Evolutionary conservation across 2,888 invertebrate species (phyloP), one percentile per base, ranked within the genome.

Genomic region (Thyatira batis): DNA sequence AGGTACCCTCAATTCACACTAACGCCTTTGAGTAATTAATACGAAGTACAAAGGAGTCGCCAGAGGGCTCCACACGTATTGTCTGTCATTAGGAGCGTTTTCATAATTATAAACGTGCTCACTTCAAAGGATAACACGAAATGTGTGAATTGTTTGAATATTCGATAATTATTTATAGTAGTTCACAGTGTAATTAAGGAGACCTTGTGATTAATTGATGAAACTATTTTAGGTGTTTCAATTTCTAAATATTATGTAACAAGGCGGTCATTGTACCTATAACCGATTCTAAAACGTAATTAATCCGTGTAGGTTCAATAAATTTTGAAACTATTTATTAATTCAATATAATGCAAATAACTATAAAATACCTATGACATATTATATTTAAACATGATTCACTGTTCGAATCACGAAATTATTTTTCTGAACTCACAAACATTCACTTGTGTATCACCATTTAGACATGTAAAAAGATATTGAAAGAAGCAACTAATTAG

Each of bases 1-100:
- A n/a, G 46, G 45, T 53, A 25, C 43, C 53, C 53, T 44, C n/a
- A 53, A 51, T 54, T 52, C 56, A 57, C 52, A 68, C 77, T 72
- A 73, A 65, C 67, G 67, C 72, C 73, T 76, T 75, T 70, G 67
- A 65, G 61, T 65, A 61, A 69, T 67, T 69, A 69, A 67, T 64
- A 76, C 78, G 79, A 79, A 78, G 78, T 64, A 76, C 78, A 80
- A 79, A 78, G 78, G 69, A 58, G 69, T 63, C 51, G 76, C 79
- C 73, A 51, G 58, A 68, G 76, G 80, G 71, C 48, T 43, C 54
- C 60, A 63, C 73, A 67, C 67, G 68, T 66, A 61, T 69, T 67
- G 61, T 63, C 62, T 71, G 67, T 71, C 71, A 69, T 76, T 77
- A 75, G 65, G 66, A 61, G 63, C 62, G 70, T 71, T 68, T 48